Conservation (phyloP, 2,888 invertebrate genomes). For the Apamea monoglypha region DNA sequence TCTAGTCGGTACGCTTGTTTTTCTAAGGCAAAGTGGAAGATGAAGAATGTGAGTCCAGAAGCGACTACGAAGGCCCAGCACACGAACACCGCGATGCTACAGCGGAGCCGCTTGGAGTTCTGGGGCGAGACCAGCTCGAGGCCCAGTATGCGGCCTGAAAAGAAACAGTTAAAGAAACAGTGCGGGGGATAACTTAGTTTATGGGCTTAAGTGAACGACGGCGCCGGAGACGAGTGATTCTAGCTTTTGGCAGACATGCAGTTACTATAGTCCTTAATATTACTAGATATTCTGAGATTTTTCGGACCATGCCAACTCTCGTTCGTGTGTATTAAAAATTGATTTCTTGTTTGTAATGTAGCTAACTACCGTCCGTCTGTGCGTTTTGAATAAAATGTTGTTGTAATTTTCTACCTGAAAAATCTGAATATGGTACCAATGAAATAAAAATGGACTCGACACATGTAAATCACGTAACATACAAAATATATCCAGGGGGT, state of each 20-base stretch:
- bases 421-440: not conserved
- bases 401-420: not conserved
- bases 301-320: no score
- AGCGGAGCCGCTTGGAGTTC: slow-evolving; percentile 79
- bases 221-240: not conserved
- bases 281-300: not conserved
- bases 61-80: slow-evolving; percentile 85
- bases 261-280: not conserved
- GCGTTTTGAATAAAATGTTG: not conserved
- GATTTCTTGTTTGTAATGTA: not conserved
- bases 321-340: not conserved
- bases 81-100: slow-evolving; percentile 86
- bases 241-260: not conserved
- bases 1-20: slow-evolving; percentile 75
- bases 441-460: not conserved
- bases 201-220: not conserved
- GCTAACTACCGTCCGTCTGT: not conserved
- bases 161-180: slow-evolving; percentile 68
- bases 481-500: no score
- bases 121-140: slow-evolving; percentile 82
- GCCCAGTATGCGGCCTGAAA: slow-evolving; percentile 85
- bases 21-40: slow-evolving; percentile 75
- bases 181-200: not conserved
- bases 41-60: slow-evolving; percentile 78
- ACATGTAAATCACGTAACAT: not conserved